Evolutionary conservation across 2,797 vertebrate species (phyloP).

Genomic region (Chanos chanos): DNA sequence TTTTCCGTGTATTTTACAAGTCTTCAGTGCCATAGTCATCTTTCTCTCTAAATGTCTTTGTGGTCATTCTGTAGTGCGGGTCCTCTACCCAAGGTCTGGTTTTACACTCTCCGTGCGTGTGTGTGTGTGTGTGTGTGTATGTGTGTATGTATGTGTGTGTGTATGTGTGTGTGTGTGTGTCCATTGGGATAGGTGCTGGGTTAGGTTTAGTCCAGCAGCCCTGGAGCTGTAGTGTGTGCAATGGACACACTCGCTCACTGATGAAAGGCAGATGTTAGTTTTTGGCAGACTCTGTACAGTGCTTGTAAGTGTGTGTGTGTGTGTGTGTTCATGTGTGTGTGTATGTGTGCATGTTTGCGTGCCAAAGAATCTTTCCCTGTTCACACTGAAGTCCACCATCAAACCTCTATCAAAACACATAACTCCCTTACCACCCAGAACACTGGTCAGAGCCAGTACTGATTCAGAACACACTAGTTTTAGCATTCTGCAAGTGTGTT

Average conservation of each 20-base stretch:
- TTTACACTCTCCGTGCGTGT: neutral
- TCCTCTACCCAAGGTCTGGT: slow-evolving; percentile 23
- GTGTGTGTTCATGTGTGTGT: slow-evolving; percentile 1
- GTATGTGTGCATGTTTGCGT: neutral
- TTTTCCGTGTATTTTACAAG: slow-evolving; percentile 22
- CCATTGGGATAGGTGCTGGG: slow-evolving; percentile 1
- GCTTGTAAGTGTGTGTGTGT: slow-evolving; percentile 20
- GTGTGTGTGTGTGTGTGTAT: neutral
- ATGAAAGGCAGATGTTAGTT: slow-evolving; percentile 65
- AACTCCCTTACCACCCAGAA: too few relatives aligned
- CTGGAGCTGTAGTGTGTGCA: slow-evolving; percentile 29
- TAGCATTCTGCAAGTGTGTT: too few relatives aligned
- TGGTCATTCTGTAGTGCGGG: slow-evolving; percentile 4
- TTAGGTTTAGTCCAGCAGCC: slow-evolving; percentile 27
- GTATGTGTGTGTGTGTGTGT: neutral
- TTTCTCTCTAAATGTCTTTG: slow-evolving; percentile 6
- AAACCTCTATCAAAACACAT: too few relatives aligned
- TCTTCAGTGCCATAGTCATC: slow-evolving; percentile 14
- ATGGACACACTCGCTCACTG: slow-evolving; percentile 27
- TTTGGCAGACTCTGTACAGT: slow-evolving; percentile 48
- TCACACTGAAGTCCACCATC: too few relatives aligned
- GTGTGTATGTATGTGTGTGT: neutral
- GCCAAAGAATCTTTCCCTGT: neutral
- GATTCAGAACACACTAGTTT: too few relatives aligned
- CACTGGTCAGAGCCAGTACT: too few relatives aligned